A percentile compares a stretch with the other conserved stretches of the same genome.
These are phyloP conservation scores for Zaprionus davidi DNA, from an alignment of 1,140 invertebrate genomes.

Conservation along the genomic window DNA sequence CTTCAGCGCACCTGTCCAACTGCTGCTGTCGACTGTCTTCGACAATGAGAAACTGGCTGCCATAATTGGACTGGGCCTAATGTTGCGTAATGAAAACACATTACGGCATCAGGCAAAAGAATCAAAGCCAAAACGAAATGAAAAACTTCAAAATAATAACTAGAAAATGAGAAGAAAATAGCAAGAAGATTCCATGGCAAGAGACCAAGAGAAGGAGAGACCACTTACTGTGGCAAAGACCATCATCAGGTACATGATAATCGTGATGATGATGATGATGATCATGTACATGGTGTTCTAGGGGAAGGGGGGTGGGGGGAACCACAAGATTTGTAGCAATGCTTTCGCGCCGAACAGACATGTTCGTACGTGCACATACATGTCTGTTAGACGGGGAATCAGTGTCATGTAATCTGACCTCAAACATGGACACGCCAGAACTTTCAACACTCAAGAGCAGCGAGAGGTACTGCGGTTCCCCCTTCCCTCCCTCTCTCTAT, in stretches of 20 bases:
- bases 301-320: neutral
- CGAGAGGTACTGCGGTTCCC: constrained; percentile 12
- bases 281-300: constrained; percentile 24
- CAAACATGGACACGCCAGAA: constrained; percentile 81
- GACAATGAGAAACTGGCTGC: constrained; percentile 68
- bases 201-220: neutral
- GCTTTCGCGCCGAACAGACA: constrained; percentile 62
- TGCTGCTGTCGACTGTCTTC: constrained; percentile 23
- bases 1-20: constrained; percentile 57
- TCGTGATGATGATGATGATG: constrained; percentile 47
- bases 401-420: constrained; percentile 82
- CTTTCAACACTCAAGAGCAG: constrained; percentile 71
- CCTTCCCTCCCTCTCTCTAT: neutral
- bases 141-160: constrained; percentile 50
- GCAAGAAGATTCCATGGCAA: constrained; percentile 18
- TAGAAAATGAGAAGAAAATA: constrained; percentile 26
- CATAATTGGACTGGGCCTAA: constrained; percentile 73
- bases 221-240: constrained; percentile 28
- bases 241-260: constrained; percentile 15
- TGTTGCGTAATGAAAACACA: constrained; percentile 79
- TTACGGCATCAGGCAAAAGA: constrained; percentile 59
- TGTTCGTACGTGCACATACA: constrained; percentile 42
- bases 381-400: constrained; percentile 76
- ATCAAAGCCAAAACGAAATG: constrained; percentile 25
- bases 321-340: constrained; percentile 67